Evolutionary conservation across 2,113 vertebrate genomes (phyloP), one percentile per base, ranked within the genome.

Genomic region (Gadus macrocephalus): DNA sequence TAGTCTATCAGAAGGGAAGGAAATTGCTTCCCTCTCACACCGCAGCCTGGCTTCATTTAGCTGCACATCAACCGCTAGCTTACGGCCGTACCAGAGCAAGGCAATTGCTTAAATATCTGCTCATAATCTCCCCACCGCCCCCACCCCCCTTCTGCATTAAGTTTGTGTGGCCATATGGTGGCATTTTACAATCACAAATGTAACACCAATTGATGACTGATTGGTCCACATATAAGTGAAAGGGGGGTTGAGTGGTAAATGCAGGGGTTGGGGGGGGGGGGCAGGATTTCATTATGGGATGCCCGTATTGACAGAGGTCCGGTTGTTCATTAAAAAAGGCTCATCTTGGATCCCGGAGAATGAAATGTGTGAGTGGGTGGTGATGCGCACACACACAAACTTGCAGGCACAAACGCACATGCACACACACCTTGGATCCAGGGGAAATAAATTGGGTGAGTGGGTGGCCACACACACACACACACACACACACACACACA

Each of bases 51-150:
- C 66, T 82, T 69, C 64, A 74, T 81, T 75, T 87, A 81, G 73
- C 78, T 71, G 72, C 72, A 76, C 77, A 79, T 84, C 77, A 79
- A 75, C 81, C 78, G 62, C 69, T 42, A n/a, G 58, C 19, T 28
- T 22, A 67, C 71, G 72, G 70, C 68, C 60, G 67, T 62, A 28
- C 64, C 70, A 64, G 68, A 83, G 75, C 58, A 2, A 31, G 5
- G 69, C 78, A 72, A 75, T 75, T 71, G 72, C 78, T 85, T 77
- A 83, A 85, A 83, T 77, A 83, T 83, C 77, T 78, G 75, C 72
- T 84, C 74, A 73, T 85, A 78, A 88, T 86, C 80, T 72, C 25
- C 25, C 2, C 69, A 12, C 12, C 42, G 2, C 12, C 42, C 42
- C 42, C 42, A 7, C 42, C 42, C 73, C 64, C 15, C 74, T 76